Evolutionary conservation across 2,113 vertebrate species (phyloP), one percentile per base, ranked within the genome.

Genomic region (Marmota flaviventris): DNA sequence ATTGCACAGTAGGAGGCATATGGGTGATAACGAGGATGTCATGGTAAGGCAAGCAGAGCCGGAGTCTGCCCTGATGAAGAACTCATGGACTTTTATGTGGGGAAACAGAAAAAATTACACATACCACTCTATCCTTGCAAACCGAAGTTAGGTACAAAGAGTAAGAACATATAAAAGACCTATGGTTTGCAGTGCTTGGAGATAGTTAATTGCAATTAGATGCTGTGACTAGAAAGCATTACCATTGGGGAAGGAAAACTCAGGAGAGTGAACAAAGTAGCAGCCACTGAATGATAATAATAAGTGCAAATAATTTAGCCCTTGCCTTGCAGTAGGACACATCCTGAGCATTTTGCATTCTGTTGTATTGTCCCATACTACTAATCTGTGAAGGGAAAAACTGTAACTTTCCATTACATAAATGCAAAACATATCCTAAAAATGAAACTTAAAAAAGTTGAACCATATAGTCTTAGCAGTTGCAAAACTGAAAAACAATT

Each of bases 351-450:
- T 48, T 69, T 85, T 39, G n/a, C 2, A 17, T 13, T 48, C 14
- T 24, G 37, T 14, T 14, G 37, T 10, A 83, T 45, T 63, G 56
- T 77, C 79, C 9, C 20, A 79, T 67, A 48, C 22, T 10, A 53
- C 34, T 53, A 2, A 29, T 63, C n/a, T 67, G 6, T 78, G 53
- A 77, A 12, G 11, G 5, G n/a, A 85, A 37, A 5, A 65, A 24
- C 53, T 79, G 3, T 67, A 67, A 32, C 27, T 42, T 84, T 76
- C 65, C 29, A 42, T 69, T 78, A 84, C 58, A 29, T 42, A 78
- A 86, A 56, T 79, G 39, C 22, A 87, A 94, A 91, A 17, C 67
- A 96, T 72, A 51, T 65, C 42, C 63, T 76, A 5, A 73, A 84
- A 32, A 39, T 84, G 14, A 92, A 20, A 20, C 51, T 27, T 88